Conservation (phyloP, 2,113 vertebrate genomes). For the Myrmophylax atrothorax region DNA sequence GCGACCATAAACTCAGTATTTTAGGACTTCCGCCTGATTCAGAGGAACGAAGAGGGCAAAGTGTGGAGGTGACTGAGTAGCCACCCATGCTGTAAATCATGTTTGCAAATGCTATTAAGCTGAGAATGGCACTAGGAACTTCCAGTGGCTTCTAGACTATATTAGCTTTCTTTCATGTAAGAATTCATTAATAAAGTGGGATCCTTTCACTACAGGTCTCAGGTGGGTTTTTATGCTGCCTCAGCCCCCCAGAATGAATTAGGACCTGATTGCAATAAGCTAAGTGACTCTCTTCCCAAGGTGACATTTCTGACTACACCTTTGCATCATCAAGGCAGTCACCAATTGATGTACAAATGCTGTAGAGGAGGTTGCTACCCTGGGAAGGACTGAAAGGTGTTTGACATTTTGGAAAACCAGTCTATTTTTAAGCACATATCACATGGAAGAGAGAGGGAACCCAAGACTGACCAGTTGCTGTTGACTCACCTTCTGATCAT, state of each 20-base stretch:
- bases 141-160: neutral
- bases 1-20: neutral
- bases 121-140: neutral
- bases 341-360: neutral
- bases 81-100: neutral
- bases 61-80: neutral
- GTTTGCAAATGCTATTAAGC: neutral
- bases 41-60: neutral
- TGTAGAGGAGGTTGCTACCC: neutral
- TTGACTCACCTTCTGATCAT: neutral
- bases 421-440: neutral
- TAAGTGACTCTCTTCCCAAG: neutral
- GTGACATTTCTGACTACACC: neutral
- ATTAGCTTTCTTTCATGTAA: neutral
- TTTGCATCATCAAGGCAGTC: neutral
- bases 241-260: neutral
- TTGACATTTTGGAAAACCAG: neutral
- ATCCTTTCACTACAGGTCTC: neutral
- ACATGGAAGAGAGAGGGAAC: neutral
- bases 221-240: neutral
- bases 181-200: neutral
- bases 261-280: neutral
- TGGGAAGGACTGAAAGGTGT: neutral
- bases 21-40: neutral
- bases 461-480: neutral